phyloP scores from a whole-genome alignment of 2,888 invertebrate species.

The Ophion slaviceki region DNA sequence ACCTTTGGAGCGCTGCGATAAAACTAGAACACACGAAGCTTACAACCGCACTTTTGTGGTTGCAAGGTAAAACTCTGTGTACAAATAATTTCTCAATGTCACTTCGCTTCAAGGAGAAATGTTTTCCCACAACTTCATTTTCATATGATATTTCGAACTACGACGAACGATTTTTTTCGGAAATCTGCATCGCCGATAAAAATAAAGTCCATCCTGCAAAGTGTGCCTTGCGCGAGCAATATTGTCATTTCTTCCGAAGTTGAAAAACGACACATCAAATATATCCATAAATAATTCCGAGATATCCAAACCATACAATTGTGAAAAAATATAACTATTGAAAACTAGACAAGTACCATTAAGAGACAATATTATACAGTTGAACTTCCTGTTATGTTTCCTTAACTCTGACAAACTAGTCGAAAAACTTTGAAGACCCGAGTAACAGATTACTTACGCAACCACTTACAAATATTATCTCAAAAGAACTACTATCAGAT shows the following conservation, averaged over 20 bases:
- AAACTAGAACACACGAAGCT: neutral
- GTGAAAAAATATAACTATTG: neutral
- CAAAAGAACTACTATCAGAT: constrained; percentile 64
- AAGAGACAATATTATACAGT: neutral
- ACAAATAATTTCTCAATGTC: neutral
- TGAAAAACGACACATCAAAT: neutral
- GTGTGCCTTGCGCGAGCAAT: neutral
- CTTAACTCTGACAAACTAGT: neutral
- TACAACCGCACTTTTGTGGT: neutral
- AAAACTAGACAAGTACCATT: neutral
- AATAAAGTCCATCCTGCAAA: neutral
- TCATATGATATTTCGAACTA: neutral
- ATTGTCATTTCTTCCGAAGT: neutral
- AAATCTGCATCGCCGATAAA: neutral
- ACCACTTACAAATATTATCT: constrained; percentile 60
- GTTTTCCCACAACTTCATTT: neutral
- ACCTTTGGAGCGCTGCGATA: neutral
- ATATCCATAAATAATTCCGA: neutral
- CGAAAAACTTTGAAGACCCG: neutral
- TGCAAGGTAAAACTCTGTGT: neutral
- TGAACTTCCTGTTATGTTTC: neutral
- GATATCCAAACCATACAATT: neutral
- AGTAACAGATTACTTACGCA: constrained; percentile 48
- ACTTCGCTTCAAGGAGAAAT: neutral
- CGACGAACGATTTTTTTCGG: neutral